Percentiles rank a stretch among this genome's conserved stretches.
Conservation (phyloP, 2,113 vertebrate species). For the Leptobrachium ailaonicum region DNA sequence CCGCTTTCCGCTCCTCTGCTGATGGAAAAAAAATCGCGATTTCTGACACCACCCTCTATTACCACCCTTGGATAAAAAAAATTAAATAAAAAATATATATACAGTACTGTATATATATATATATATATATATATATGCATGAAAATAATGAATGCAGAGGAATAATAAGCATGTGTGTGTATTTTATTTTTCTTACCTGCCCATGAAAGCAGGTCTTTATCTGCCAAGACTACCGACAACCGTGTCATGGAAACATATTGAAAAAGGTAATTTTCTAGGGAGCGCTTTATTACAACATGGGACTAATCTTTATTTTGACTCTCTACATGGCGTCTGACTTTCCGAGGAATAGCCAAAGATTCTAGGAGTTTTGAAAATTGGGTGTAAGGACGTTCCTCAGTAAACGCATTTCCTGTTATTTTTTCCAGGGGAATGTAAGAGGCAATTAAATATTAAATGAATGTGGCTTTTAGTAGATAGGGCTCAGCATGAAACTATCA, state of each 20-base stretch:
- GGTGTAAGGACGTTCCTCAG: constrained; percentile 43
- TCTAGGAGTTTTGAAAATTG: constrained; percentile 39
- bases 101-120: too few species aligned
- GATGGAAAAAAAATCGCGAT: neutral
- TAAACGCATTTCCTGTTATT: constrained; percentile 47
- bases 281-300: constrained; percentile 20
- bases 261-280: constrained; percentile 40
- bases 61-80: neutral
- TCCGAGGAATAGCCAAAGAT: constrained; percentile 28
- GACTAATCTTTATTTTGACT: constrained; percentile 44
- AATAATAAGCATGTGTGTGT: constrained; percentile 26
- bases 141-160: neutral
- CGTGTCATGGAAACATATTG: constrained; percentile 42
- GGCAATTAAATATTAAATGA: constrained; percentile 47
- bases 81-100: neutral
- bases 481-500: constrained; percentile 27
- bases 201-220: constrained; percentile 33
- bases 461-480: constrained; percentile 38
- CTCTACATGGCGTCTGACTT: constrained; percentile 40
- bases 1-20: too few species aligned
- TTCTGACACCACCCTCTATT: neutral
- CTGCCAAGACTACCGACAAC: constrained; percentile 24
- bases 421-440: constrained; percentile 49
- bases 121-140: too few species aligned
- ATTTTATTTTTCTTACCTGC: constrained; percentile 2